A percentile compares a stretch with the other conserved stretches of the same genome.
phyloP scores from a whole-genome alignment of 2,888 invertebrate species.

The Elysia crispata region DNA sequence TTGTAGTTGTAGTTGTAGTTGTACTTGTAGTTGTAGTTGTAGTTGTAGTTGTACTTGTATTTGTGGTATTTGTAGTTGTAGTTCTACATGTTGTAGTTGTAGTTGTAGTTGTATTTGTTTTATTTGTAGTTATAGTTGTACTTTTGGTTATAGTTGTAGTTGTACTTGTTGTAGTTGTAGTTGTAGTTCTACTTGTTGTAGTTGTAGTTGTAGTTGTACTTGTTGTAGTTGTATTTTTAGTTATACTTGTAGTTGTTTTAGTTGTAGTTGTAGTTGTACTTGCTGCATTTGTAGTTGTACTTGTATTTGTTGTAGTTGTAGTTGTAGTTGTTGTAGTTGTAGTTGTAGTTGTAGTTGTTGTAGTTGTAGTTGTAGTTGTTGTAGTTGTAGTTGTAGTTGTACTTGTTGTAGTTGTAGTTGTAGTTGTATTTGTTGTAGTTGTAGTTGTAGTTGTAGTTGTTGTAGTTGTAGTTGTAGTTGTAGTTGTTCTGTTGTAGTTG shows the following conservation, averaged over 20 bases:
- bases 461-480: neutral
- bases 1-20: neutral
- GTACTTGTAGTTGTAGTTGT: neutral
- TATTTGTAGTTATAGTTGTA: too few relatives aligned
- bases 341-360: neutral
- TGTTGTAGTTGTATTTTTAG: too few relatives aligned
- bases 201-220: neutral
- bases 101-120: too few relatives aligned
- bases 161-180: constrained; percentile 11
- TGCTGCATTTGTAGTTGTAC: too few relatives aligned
- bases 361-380: neutral
- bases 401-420: neutral
- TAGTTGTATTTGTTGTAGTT: too few relatives aligned
- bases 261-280: too few relatives aligned
- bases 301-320: too few relatives aligned
- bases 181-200: neutral
- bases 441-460: too few relatives aligned
- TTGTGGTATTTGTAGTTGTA: too few relatives aligned
- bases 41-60: too few relatives aligned
- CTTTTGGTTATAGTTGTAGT: neutral
- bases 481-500: neutral
- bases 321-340: neutral
- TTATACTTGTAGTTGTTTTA: too few relatives aligned
- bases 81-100: too few relatives aligned
- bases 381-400: neutral